phyloP scores from a whole-genome alignment of 2,797 vertebrate species.

The Pachyuromys duprasi region DNA sequence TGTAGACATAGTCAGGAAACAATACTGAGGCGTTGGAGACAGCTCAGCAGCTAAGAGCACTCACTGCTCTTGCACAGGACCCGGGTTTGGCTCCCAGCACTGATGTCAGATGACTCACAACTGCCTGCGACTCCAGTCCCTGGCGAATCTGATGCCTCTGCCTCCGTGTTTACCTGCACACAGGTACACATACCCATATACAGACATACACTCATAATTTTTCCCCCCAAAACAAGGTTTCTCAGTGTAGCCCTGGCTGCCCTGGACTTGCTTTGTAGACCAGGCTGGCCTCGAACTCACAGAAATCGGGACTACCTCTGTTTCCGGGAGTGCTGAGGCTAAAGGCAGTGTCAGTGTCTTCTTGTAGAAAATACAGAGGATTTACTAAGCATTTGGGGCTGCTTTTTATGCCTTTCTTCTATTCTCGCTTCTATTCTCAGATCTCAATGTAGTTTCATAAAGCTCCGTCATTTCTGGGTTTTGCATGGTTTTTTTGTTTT shows the following conservation, averaged over 20 bases:
- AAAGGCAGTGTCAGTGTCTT: neutral
- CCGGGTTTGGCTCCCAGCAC: neutral
- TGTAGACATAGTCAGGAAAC: neutral
- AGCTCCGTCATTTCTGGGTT: neutral
- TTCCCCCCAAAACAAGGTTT: no score
- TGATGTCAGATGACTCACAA: neutral
- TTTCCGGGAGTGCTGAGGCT: no score
- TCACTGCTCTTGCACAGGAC: neutral
- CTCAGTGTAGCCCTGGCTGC: no score
- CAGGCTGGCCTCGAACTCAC: no score
- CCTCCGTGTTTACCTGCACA: no score
- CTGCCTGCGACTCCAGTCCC: neutral
- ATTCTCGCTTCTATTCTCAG: neutral
- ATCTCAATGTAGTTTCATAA: neutral
- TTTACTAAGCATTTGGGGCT: neutral
- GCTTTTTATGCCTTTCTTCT: constrained; percentile 1
- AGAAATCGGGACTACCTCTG: no score
- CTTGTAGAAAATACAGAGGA: neutral
- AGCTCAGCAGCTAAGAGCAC: neutral
- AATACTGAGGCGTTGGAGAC: neutral
- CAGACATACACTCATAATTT: neutral
- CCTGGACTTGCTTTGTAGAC: no score
- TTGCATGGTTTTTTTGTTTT: neutral
- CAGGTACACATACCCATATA: no score
- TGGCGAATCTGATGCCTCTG: neutral